Evolutionary conservation across 2,113 vertebrate genomes (phyloP).

Genomic region (Ophthalmolycus amberensis): DNA sequence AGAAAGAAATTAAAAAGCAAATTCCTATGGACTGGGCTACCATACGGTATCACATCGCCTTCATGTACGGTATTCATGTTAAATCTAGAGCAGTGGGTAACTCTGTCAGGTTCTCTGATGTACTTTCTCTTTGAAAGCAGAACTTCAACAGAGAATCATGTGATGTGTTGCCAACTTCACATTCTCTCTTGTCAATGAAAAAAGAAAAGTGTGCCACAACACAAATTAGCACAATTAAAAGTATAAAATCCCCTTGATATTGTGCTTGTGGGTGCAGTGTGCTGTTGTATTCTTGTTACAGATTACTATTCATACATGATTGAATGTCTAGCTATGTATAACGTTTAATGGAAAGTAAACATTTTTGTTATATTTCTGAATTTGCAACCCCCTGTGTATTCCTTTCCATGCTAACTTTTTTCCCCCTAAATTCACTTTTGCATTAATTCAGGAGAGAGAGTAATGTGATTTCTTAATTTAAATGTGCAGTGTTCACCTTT

Average conservation of each 20-base stretch:
- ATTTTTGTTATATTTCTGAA: slow-evolving; percentile 2
- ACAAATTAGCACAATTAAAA: background rate
- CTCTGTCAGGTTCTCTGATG: slow-evolving; percentile 47
- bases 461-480: background rate
- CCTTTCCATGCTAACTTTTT: background rate
- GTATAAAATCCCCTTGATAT: background rate
- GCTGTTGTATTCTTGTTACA: background rate
- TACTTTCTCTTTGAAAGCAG: slow-evolving; percentile 42
- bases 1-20: background rate
- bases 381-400: background rate
- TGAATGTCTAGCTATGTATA: background rate
- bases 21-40: background rate
- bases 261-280: background rate
- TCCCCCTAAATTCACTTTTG: background rate
- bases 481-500: slow-evolving; percentile 22
- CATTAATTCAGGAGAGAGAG: slow-evolving; percentile 8
- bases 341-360: slow-evolving; percentile 3
- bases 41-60: background rate
- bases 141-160: slow-evolving; percentile 36
- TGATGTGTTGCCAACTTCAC: slow-evolving; percentile 41
- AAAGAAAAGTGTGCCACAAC: slow-evolving; percentile 10
- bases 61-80: background rate
- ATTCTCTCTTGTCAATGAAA: slow-evolving; percentile 9
- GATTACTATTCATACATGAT: background rate
- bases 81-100: slow-evolving; percentile 6